These are phyloP conservation scores for Noctua fimbriata DNA, from an alignment of 2,888 invertebrate species.

Conservation along the genomic window DNA sequence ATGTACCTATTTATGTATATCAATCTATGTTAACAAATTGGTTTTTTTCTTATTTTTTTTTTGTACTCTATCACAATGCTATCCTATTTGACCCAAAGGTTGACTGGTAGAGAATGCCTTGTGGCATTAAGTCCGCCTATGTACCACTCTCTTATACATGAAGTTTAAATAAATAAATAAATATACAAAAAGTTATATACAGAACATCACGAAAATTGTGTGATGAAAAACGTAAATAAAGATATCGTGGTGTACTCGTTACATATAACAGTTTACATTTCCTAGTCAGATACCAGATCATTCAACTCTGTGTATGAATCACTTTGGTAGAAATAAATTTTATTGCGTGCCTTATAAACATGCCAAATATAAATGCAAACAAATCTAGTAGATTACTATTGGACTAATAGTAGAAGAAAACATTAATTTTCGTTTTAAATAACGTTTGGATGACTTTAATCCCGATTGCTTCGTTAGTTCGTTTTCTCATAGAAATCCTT, in stretches of 20 bases:
- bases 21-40: no score
- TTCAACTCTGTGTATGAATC: slow-evolving; percentile 54
- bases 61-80: no score
- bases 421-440: slow-evolving; percentile 26
- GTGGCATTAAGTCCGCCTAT: no score
- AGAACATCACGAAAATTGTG: background rate
- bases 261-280: slow-evolving; percentile 39
- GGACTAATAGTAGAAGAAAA: slow-evolving; percentile 20
- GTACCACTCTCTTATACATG: no score
- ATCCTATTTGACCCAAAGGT: no score
- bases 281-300: slow-evolving; percentile 39
- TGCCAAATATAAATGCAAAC: slow-evolving; percentile 50
- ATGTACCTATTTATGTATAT: no score
- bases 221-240: slow-evolving; percentile 37
- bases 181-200: slow-evolving; percentile 2
- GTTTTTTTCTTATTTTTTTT: no score
- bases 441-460: slow-evolving; percentile 24
- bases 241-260: slow-evolving; percentile 34
- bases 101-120: no score
- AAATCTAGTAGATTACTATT: slow-evolving; percentile 35
- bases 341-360: slow-evolving; percentile 50
- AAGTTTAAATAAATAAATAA: no score
- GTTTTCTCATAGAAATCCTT: background rate
- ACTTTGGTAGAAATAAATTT: slow-evolving; percentile 41
- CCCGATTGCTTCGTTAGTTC: slow-evolving; percentile 5